A percentile compares a stretch with the other conserved stretches of the same genome.
These are phyloP conservation scores for Drosophila barbarae DNA, from an alignment of 2,888 invertebrate species.

Conservation along the genomic window DNA sequence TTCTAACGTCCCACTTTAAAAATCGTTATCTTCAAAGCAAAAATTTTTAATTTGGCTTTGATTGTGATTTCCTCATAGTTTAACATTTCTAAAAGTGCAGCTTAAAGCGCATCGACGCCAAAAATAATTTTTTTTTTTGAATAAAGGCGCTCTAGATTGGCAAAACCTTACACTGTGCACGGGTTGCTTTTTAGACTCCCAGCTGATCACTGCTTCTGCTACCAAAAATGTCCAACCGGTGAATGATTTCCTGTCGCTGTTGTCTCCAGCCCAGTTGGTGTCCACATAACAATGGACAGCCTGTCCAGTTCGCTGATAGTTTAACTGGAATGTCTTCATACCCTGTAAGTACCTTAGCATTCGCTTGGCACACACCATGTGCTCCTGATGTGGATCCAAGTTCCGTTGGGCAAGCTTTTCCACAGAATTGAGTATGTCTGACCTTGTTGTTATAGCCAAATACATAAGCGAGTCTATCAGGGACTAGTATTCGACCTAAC, in stretches of 20 bases:
- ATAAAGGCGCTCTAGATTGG: too few species aligned
- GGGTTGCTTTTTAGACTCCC: background rate
- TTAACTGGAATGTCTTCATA: background rate
- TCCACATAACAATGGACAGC: background rate
- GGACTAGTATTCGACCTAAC: background rate
- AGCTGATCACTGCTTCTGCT: background rate
- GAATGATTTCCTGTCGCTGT: background rate
- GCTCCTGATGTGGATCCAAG: background rate
- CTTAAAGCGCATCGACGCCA: too few species aligned
- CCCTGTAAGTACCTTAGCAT: background rate
- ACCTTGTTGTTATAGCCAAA: too few species aligned
- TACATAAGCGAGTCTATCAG: background rate
- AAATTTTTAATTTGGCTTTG: too few species aligned
- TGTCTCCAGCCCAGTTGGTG: background rate
- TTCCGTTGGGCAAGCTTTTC: background rate
- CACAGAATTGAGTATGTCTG: background rate
- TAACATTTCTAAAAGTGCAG: too few species aligned
- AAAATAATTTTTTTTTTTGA: too few species aligned
- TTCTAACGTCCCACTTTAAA: too few species aligned
- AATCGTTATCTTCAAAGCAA: too few species aligned
- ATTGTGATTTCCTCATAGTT: too few species aligned
- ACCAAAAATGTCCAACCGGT: background rate
- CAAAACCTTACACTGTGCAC: background rate
- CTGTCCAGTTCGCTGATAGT: background rate
- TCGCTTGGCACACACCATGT: background rate